Base-by-base conservation (phyloP, 2,888 invertebrate genomes). In the Panorpa germanica region DNA sequence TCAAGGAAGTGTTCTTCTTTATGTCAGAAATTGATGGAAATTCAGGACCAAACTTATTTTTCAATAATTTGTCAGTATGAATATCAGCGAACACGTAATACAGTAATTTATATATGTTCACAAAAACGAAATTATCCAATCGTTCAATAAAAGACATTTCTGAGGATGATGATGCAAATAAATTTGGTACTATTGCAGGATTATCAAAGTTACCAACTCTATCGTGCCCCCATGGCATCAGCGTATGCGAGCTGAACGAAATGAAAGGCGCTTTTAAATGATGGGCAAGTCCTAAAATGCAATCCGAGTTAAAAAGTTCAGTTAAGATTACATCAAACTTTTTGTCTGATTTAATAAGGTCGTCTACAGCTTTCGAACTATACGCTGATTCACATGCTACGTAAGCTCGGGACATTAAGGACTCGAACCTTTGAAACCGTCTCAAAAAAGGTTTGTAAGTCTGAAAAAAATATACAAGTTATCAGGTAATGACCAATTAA, bases 281-380 rank as follows among this genome's bases (percentile, higher is more conserved):
- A 41, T 69, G 49, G 2, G 65, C 65, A 10, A 72, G 48, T 0
- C 64, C 70, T 37, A 70, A 46, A 26, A 63, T 48, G 39, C 71
- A 71, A 37, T 71, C 69, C 12, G 60, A 58, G 34, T 61, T 63
- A 39, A 71, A 72, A 34, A 61, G 55, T 45, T 70, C 70, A 5
- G 58, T 52, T 5, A 71, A 45, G 1, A 68, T 47, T 4, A 70
- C 40, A 43, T 76, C 74, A 35, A 66, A 75, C 24, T n/a, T n/a
- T n/a, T n/a, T n/a, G n/a, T 53, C 40, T 1, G 47, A 43, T 33
- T 52, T 50, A 52, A 49, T 53, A 16, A 35, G 6, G 3, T 9
- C 11, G 12, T 33, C 24, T 15, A 35, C 26, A 17, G 24, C 20
- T 16, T 30, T 20, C 12, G 33, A 28, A 24, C 26, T 17, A 15